These are phyloP conservation scores for Macrostomum lignano DNA, from an alignment of 1,140 invertebrate species.

Conservation along the genomic window DNA sequence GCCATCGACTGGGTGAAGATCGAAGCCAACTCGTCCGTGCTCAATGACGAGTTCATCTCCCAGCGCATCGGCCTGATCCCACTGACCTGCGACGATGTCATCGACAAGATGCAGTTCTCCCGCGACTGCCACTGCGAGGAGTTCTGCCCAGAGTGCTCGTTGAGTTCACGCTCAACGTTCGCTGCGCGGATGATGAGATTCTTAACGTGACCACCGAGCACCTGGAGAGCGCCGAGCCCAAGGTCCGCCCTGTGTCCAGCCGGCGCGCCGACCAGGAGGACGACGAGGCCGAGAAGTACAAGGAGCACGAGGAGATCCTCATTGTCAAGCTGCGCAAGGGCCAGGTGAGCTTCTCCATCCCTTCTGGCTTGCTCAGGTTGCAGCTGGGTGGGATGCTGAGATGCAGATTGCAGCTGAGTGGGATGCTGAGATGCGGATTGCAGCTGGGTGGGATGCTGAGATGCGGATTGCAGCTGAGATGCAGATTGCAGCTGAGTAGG, in stretches of 20 bases:
- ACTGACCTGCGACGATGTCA: conserved; percentile 58
- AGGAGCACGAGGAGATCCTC: conserved; percentile 40
- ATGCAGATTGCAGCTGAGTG: too few relatives aligned
- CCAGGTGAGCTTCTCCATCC: too few relatives aligned
- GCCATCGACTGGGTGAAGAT: conserved; percentile 99
- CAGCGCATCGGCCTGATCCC: conserved; percentile 90
- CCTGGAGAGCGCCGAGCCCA: conserved; percentile 56
- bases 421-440: too few relatives aligned
- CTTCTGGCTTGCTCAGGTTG: too few relatives aligned
- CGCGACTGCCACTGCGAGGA: conserved; percentile 79
- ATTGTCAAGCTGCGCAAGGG: conserved; percentile 91
- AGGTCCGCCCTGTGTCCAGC: conserved; percentile 32
- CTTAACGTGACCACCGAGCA: conserved; percentile 83
- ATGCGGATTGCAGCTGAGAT: too few relatives aligned
- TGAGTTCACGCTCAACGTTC: conserved; percentile 81
- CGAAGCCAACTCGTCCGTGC: conserved; percentile 81
- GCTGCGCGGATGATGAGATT: conserved; percentile 67
- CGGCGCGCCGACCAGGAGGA: neutral
- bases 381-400: too few relatives aligned
- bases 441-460: too few relatives aligned
- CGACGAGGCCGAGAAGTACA: conserved; percentile 3
- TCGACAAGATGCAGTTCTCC: conserved; percentile 48
- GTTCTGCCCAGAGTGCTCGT: conserved; percentile 92
- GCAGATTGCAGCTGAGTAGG: too few relatives aligned
- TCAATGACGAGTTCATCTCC: conserved; percentile 92